A percentile compares a stretch with the other conserved stretches of the same genome.
phyloP scores from a whole-genome alignment of 2,797 vertebrate species.

The Catostomus latipinnis region DNA sequence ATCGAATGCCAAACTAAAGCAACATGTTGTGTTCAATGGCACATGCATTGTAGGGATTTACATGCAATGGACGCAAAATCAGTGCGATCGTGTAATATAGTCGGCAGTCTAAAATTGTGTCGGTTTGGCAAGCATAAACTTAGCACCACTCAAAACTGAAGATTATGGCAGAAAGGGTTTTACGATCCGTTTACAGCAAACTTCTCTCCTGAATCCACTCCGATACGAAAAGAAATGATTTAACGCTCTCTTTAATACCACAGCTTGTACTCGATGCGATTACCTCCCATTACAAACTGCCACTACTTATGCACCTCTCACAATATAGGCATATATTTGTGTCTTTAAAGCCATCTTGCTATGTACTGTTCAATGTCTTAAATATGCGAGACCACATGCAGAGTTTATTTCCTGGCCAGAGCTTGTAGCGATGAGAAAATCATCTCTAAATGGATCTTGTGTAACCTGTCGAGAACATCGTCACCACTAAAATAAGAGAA shows the following conservation, averaged over 20 bases:
- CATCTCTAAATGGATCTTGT: not conserved
- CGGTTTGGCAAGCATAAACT: conserved; percentile 34
- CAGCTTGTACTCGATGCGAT: conserved; percentile 69
- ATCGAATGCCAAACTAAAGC: conserved; percentile 65
- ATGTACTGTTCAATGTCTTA: conserved; percentile 68
- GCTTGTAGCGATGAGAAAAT: not conserved
- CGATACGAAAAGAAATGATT: not conserved
- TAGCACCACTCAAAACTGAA: conserved; percentile 19
- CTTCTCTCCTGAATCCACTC: conserved; percentile 48
- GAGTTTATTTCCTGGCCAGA: conserved; percentile 46
- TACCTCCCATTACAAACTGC: conserved; percentile 66
- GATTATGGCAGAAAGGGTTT: conserved; percentile 36
- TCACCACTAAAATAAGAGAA: too few relatives aligned
- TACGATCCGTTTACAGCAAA: conserved; percentile 13
- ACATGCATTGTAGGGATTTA: conserved; percentile 50
- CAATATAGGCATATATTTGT: conserved; percentile 72
- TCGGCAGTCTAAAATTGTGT: conserved; percentile 18
- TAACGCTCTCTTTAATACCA: conserved; percentile 70
- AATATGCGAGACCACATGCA: conserved; percentile 63
- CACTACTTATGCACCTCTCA: conserved; percentile 71
- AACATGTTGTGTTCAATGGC: conserved; percentile 31
- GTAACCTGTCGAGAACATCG: not conserved
- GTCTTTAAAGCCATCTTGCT: conserved; percentile 68
- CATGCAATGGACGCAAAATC: conserved; percentile 35
- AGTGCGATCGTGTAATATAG: conserved; percentile 28